Base-by-base conservation (phyloP, 2,797 vertebrate genomes). In the Siniperca obscura region DNA sequence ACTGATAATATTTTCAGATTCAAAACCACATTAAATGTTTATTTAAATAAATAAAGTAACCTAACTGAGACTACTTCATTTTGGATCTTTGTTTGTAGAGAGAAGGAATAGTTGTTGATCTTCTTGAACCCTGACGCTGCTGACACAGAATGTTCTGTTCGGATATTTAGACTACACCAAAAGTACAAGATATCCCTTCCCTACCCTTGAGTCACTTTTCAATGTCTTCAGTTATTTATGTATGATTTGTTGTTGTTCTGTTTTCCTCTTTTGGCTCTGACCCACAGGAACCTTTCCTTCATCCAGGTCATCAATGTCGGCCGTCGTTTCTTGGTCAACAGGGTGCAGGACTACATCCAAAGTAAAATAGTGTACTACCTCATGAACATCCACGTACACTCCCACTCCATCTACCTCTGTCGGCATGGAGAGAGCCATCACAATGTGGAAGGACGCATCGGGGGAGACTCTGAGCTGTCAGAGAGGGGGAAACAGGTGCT, bases 341-440 rank as follows among this genome's bases (percentile, higher is more conserved):
- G 93, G 72, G 97, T 99, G 48, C 97, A 98, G 87, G 98, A 99
- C 93, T 99, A 99, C 91, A 99, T 99, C 94, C 98, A 99, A 91
- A 99, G 98, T 81, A 99, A 98, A 90, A 99, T 99, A 0, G 98
- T 99, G 67, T 99, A 99, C 95, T 99, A 99, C 95, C 97, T 99
- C 80, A 99, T 99, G 98, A 99, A 99, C 91, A 99, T 99, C 91
- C 98, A 98, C 0, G 97, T 99, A 1, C 97, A 98, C 91, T 97
- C 97, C 0, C 98, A 98, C 79, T 97, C 98, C 94, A 99, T 99
- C 93, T 99, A 98, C 94, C 96, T 99, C 22, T 99, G 98, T 90
- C 96, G 98, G 19, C 98, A 99, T 0, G 98, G 98, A 17, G 98
- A 99, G 95, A 98, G 97, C 69, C 95, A 97, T 11, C 95, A 97